Percentiles rank a stretch among this genome's conserved stretches.
These are phyloP conservation scores for Macrosteles quadrilineatus DNA, from an alignment of 1,140 invertebrate genomes.

Conservation along the genomic window DNA sequence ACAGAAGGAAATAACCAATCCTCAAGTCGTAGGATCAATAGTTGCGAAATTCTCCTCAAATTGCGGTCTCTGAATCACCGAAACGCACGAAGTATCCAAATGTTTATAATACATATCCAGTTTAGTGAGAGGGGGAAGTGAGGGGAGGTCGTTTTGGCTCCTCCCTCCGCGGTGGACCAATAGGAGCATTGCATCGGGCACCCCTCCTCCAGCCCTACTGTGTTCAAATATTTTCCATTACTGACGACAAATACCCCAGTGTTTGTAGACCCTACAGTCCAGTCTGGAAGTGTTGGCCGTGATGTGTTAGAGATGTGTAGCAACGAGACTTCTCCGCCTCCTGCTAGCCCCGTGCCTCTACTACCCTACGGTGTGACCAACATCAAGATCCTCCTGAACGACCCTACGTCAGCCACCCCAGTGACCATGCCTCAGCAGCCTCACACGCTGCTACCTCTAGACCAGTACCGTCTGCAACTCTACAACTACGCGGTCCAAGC, in stretches of 20 bases:
- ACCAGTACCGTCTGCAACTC: constrained; percentile 81
- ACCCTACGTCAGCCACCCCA: constrained; percentile 45
- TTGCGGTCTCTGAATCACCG: constrained; percentile 8
- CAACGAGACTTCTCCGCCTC: constrained; percentile 1
- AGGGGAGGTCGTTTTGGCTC: background rate
- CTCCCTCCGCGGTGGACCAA: background rate
- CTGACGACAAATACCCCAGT: constrained; percentile 19
- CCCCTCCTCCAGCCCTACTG: constrained; percentile 13
- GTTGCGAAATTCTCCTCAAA: background rate
- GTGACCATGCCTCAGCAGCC: constrained; percentile 43
- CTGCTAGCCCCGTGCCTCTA: background rate
- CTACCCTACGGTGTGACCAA: constrained; percentile 28
- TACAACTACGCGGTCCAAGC: constrained; percentile 84
- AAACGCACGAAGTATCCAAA: constrained; percentile 20
- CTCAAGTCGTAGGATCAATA: constrained; percentile 10
- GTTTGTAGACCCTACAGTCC: constrained; percentile 8
- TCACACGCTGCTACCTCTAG: constrained; percentile 62
- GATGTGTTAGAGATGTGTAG: constrained; percentile 4
- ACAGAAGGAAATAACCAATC: background rate
- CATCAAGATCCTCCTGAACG: constrained; percentile 33
- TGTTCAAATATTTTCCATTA: constrained; percentile 30
- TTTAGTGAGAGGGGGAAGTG: background rate
- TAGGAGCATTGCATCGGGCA: background rate
- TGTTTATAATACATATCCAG: constrained; percentile 26
- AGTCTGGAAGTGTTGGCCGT: constrained; percentile 1